phyloP scores from a whole-genome alignment of 2,797 vertebrate genomes.

The Onychomys arenicola region DNA sequence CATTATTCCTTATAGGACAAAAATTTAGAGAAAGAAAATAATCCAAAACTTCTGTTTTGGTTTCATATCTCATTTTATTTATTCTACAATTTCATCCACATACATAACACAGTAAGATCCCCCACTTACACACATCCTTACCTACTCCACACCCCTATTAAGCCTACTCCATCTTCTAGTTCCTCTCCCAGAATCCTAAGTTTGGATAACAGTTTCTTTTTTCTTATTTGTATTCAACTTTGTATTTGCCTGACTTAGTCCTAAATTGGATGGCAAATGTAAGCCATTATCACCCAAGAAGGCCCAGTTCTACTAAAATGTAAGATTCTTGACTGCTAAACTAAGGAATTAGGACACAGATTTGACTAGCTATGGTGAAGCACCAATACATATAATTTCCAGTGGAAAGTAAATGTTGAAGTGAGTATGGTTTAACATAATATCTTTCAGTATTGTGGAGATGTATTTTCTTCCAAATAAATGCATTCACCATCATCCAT shows the following conservation, averaged over 20 bases:
- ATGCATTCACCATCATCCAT: background rate
- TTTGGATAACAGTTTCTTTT: background rate
- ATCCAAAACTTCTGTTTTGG: background rate
- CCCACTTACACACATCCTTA: background rate
- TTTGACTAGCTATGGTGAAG: background rate
- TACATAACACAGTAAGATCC: background rate
- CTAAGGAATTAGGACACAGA: background rate
- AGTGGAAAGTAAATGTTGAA: background rate
- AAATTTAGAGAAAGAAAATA: background rate
- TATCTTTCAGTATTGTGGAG: background rate
- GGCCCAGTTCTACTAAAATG: background rate
- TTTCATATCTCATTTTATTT: conserved; percentile 21
- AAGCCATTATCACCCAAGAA: background rate
- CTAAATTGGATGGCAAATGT: conserved; percentile 19
- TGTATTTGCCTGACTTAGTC: background rate
- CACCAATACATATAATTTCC: background rate
- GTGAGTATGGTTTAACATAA: background rate
- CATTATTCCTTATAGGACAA: background rate
- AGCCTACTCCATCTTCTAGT: background rate
- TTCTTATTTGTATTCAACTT: conserved; percentile 39
- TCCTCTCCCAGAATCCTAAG: background rate
- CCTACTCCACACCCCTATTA: background rate
- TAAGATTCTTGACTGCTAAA: background rate
- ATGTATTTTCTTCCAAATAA: background rate
- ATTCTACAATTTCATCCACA: background rate